Base-by-base conservation (phyloP, 2,113 vertebrate species). In the Lycocorax pyrrhopterus region DNA sequence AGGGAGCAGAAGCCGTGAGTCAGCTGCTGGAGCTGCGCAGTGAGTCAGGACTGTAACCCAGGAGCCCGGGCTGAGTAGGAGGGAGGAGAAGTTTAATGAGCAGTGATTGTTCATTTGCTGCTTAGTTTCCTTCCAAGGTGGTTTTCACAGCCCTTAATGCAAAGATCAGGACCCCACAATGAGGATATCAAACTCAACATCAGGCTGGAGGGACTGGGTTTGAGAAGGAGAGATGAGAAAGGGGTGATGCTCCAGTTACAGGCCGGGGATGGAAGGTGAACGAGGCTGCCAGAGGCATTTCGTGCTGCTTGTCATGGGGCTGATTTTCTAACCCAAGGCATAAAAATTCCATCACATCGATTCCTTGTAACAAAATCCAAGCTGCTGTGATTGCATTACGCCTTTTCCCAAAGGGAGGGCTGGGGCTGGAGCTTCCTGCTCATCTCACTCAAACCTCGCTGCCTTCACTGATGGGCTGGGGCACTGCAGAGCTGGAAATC, bases 11-110 rank as follows among this genome's bases (percentile, higher is more conserved):
- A 87, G 69, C 27, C 12, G 6, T 96, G 96, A 95, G 84, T 96
- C 96, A 96, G 90, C 62, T 52, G 85, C 89, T 62, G 8, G 91
- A 78, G 89, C 89, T 30, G 90, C 2, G 2, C 4, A 0, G 79
- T 95, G 95, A 97, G 74, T 95, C 94, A 95, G 95, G 95, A 3
- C 88, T 85, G 52, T 32, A 87, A 82, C 94, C 94, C 87, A 19
- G 87, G 72, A 92, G 88, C 92, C 77, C 1, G 13, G 91, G 93
- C 78, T 96, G 89, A 95, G 95, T 93, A 59, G 96, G 95, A 95
- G 95, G 94, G 58, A 94, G 91, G 49, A 59, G 26, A 92, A 84
- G 66, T 92, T 89, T 92, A 89, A 75, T 66, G 91, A 97, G 81
- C 81, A 37, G 29, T 44, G 94, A 79, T 82, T 93, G 95, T 71